Base-by-base conservation (phyloP, 2,113 vertebrate species). In the Proterorhinus semilunaris region DNA sequence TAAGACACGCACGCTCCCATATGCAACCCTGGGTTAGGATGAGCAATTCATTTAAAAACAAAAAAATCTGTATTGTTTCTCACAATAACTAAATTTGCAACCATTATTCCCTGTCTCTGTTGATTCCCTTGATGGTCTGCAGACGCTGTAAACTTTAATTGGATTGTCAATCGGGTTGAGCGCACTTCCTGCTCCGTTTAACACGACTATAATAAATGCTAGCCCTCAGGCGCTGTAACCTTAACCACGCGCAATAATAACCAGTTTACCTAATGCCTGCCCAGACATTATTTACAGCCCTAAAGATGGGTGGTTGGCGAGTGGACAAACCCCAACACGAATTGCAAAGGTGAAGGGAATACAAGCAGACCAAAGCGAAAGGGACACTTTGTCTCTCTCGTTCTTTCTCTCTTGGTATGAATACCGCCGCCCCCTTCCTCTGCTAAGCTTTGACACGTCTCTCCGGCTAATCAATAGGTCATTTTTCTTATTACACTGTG, bases 131-230 rank as follows among this genome's bases (percentile, higher is more conserved):
- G 84, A 76, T 80, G 81, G 75, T 84, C 74, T 59, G 69, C 71
- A 65, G 75, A 72, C 53, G 57, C 81, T 71, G 69, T 75, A 78
- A 72, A 72, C 85, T 82, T 90, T 92, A 88, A 91, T 89, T 91
- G 86, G 77, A 79, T 81, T 90, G 88, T 90, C 88, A 90, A 79
- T 90, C 83, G 78, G 74, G 65, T 69, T 69, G 43, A 82, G 76
- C 72, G 71, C 76, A 78, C 78, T 76, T 82, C 73, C 73, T 77
- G 65, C 61, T 74, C 65, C 64, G 72, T 83, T 85, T 83, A 79
- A 84, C 76, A 59, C 76, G 55, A 74, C 46, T 59, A 65, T 55
- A 66, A 81, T 80, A 72, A 75, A 1, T 70, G 16, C 0, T 69
- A 79, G 73, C 75, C 82, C 74, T 72, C 8, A 36, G 75, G 64